Percentiles rank a stretch among this genome's conserved stretches.
These are phyloP conservation scores for Druon quercuslanigerum DNA, from an alignment of 1,140 invertebrate species.

Conservation along the genomic window DNA sequence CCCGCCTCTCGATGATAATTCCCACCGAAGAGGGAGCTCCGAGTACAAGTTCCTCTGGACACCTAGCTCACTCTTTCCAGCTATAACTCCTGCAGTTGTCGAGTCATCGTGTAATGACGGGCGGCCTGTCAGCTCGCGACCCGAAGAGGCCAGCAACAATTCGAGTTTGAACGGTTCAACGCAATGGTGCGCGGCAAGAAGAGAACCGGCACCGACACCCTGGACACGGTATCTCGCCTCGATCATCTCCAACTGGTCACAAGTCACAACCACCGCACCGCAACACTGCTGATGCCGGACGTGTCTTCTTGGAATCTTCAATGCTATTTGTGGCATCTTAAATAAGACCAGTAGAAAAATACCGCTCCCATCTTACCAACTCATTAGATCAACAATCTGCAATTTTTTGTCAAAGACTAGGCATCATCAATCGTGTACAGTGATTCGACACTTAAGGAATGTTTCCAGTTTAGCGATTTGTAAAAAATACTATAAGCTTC, in stretches of 20 bases:
- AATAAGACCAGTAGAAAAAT: constrained; percentile 7
- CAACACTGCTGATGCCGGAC: neutral
- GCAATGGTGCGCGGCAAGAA: constrained; percentile 46
- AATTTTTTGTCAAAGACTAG: too few species aligned
- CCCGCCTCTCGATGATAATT: constrained; percentile 30
- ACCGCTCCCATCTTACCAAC: neutral
- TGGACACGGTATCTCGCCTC: constrained; percentile 49
- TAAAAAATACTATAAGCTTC: too few species aligned
- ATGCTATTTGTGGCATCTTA: neutral
- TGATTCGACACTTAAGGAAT: too few species aligned
- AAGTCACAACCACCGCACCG: constrained; percentile 4
- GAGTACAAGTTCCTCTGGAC: constrained; percentile 4
- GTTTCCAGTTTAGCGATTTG: too few species aligned
- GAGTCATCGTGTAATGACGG: constrained; percentile 75
- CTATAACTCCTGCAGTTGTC: constrained; percentile 52
- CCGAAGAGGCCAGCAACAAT: constrained; percentile 48
- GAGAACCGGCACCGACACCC: constrained; percentile 61
- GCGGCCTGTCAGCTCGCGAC: constrained; percentile 66
- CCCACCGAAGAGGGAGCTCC: constrained; percentile 4
- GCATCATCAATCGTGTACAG: too few species aligned
- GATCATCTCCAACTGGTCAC: constrained; percentile 44
- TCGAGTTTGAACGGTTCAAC: constrained; percentile 50
- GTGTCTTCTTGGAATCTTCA: constrained; percentile 47
- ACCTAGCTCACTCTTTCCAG: neutral
- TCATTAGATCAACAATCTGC: too few species aligned